phyloP scores from a whole-genome alignment of 2,797 vertebrate species.

The Acridotheres tristis region DNA sequence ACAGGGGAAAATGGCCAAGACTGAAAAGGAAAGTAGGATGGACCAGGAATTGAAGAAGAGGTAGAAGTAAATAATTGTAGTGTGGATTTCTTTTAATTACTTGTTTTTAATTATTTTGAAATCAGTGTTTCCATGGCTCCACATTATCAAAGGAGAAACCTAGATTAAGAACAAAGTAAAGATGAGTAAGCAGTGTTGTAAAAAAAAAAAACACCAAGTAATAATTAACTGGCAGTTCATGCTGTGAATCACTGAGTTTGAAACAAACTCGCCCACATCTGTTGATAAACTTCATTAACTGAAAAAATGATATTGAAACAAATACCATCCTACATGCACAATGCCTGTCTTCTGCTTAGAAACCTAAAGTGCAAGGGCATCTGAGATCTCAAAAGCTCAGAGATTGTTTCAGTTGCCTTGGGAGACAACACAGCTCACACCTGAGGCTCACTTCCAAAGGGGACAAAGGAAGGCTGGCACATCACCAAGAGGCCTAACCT shows the following conservation, averaged over 20 bases:
- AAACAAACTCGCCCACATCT: background rate
- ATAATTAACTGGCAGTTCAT: conserved; percentile 9
- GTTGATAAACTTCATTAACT: conserved; percentile 42
- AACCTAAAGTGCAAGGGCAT: background rate
- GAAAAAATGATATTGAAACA: background rate
- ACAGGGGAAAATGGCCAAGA: background rate
- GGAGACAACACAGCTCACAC: background rate
- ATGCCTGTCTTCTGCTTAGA: background rate
- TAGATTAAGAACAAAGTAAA: conserved; percentile 26
- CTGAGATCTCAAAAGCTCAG: background rate
- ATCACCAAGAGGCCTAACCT: background rate
- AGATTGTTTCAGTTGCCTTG: background rate
- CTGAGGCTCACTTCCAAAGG: background rate
- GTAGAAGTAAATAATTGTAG: background rate
- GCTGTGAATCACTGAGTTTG: background rate
- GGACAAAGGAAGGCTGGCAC: background rate
- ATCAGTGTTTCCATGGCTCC: background rate
- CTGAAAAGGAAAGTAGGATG: background rate
- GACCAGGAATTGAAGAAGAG: background rate
- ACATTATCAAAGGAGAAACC: conserved; percentile 1
- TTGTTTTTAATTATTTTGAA: conserved; percentile 22
- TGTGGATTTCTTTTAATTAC: background rate
- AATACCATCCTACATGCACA: background rate
- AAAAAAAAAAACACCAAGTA: background rate
- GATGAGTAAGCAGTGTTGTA: background rate